Evolutionary conservation across 2,888 invertebrate genomes (phyloP), one percentile per base, ranked within the genome.

Genomic region (Pachymerium ferrugineum): DNA sequence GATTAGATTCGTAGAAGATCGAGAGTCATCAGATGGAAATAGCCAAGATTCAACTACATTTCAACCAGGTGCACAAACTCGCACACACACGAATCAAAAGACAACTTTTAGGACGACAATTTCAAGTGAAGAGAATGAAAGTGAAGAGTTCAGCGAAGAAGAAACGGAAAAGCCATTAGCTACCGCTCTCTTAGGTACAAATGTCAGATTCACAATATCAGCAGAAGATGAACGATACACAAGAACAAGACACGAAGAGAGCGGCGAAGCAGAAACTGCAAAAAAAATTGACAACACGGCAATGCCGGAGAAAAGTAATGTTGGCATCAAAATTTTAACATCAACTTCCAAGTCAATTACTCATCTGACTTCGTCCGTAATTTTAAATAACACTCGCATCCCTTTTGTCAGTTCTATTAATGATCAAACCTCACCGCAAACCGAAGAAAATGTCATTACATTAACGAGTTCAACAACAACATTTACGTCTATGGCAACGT

Each of bases 161-260:
- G 29, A 29, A 25, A 31, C 29, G 16, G 68, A 68, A 68, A 68
- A 29, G 16, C 30, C 31, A 31, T 31, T 31, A 68, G 31, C 68
- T n/a, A 10, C 28, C 10, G 68, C 14, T 22, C 29, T 68, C 16
- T 29, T 68, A n/a, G 68, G 68, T 30, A 33, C 31, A 3, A 70
- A 35, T 6, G 70, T 70, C 31, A 29, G 31, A 8, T 70, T 70
- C 35, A 33, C 70, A 16, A 70, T 70, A 25, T 70, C 70, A 33
- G 70, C 33, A 33, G 70, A 70, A 33, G 70, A 70, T 22, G 35
- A 30, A 22, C 1, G 70, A 6, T 70, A 30, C n/a, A 22, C 33
- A 33, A 70, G 16, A 47, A 47, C 8, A 8, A 47, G 16, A 14
- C 31, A 70, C 4, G 62, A 62, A 14, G 62, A 62, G 6, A 62